Evolutionary conservation across 1,140 invertebrate species (phyloP).

Genomic region (Orius insidiosus): DNA sequence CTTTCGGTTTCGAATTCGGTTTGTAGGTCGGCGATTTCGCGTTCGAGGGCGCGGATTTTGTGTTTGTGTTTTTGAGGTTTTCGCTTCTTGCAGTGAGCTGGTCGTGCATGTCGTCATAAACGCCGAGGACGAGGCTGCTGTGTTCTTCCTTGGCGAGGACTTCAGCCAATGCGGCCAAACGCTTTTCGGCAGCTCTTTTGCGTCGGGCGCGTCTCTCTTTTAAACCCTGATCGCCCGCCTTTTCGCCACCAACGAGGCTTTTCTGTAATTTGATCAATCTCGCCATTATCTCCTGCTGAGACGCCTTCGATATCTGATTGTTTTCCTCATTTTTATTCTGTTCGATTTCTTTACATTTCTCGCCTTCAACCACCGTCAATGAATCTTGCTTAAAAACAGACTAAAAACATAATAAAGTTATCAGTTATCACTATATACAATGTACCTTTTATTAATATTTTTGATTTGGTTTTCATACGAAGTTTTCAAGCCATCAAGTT

Average conservation of each 20-base stretch:
- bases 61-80: slow-evolving; percentile 47
- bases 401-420: too few species aligned
- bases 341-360: background rate
- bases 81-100: slow-evolving; percentile 57
- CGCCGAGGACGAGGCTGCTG: slow-evolving; percentile 36
- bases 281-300: slow-evolving; percentile 19
- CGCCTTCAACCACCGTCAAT: slow-evolving; percentile 8
- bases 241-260: slow-evolving; percentile 64
- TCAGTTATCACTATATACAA: background rate
- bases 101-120: slow-evolving; percentile 57
- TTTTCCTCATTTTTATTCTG: background rate
- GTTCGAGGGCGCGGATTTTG: slow-evolving; percentile 45
- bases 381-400: slow-evolving; percentile 9
- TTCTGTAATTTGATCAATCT: slow-evolving; percentile 51
- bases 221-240: slow-evolving; percentile 48
- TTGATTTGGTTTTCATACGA: slow-evolving; percentile 25
- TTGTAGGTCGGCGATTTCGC: slow-evolving; percentile 62
- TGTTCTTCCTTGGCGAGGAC: slow-evolving; percentile 52
- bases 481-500: slow-evolving; percentile 27
- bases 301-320: slow-evolving; percentile 11
- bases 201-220: slow-evolving; percentile 48
- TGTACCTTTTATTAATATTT: slow-evolving; percentile 15
- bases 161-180: slow-evolving; percentile 43
- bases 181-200: slow-evolving; percentile 47
- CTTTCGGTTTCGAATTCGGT: slow-evolving; percentile 70